A percentile compares a stretch with the other conserved stretches of the same genome.
These are phyloP conservation scores for Temnothorax ravouxi DNA, from an alignment of 2,888 invertebrate genomes.

Conservation along the genomic window DNA sequence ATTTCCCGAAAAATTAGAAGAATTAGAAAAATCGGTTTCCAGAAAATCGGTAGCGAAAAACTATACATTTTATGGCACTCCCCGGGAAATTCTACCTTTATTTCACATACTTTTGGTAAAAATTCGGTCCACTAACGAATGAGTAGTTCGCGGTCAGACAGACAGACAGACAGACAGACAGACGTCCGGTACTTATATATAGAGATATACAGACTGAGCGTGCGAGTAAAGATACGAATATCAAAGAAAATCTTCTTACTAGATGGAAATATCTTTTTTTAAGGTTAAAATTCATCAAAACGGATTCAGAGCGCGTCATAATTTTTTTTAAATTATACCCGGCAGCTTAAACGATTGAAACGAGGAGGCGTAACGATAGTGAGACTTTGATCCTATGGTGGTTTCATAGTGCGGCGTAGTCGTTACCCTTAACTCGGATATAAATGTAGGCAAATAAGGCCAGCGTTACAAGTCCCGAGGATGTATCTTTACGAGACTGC, in stretches of 20 bases:
- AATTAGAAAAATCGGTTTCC: too few relatives aligned
- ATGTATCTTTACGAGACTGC: conserved; percentile 32
- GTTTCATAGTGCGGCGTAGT: conserved; percentile 30
- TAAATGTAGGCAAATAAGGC: conserved; percentile 54
- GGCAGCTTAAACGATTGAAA: conserved; percentile 16
- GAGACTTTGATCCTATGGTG: conserved; percentile 40
- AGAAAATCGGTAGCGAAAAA: too few relatives aligned
- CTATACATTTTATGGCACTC: too few relatives aligned
- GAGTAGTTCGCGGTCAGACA: too few relatives aligned
- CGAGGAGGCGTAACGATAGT: conserved; percentile 16
- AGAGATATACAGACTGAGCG: too few relatives aligned
- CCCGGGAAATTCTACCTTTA: too few relatives aligned
- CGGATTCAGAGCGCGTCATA: neutral
- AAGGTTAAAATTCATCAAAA: neutral
- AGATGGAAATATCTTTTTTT: neutral
- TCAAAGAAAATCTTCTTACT: neutral
- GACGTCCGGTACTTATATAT: too few relatives aligned
- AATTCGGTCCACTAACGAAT: too few relatives aligned
- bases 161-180: too few relatives aligned
- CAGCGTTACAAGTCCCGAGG: conserved; percentile 38
- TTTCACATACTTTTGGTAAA: too few relatives aligned
- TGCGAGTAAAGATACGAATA: neutral
- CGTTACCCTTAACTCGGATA: conserved; percentile 45
- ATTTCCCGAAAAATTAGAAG: too few relatives aligned
- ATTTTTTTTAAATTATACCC: conserved; percentile 26